Conservation (phyloP, 2,888 invertebrate species). For the Mesorhabditis belari region DNA sequence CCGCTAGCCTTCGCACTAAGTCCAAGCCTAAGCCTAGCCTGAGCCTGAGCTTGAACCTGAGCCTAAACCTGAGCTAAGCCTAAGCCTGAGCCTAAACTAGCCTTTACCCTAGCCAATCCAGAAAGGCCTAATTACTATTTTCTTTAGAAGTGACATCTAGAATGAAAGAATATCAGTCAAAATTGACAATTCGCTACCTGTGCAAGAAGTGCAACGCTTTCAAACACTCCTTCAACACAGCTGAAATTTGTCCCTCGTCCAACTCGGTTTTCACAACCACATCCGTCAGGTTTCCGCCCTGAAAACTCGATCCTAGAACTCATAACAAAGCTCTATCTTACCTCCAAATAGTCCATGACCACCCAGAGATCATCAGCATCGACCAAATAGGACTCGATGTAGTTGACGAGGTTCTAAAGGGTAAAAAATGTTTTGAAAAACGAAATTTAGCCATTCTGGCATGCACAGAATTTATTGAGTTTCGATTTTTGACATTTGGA, state of each 20-base stretch:
- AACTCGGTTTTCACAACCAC: conserved; percentile 67
- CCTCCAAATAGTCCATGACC: conserved; percentile 89
- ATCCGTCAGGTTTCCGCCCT: conserved; percentile 82
- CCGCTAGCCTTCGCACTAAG: too few relatives aligned
- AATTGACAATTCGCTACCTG: conserved; percentile 43
- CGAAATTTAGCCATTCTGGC: too few relatives aligned
- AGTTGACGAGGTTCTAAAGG: conserved; percentile 77
- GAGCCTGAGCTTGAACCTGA: too few relatives aligned
- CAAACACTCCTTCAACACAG: conserved; percentile 79
- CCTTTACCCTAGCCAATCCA: too few relatives aligned
- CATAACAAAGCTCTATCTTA: not conserved
- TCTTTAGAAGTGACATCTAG: not conserved
- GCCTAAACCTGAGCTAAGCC: too few relatives aligned
- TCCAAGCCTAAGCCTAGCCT: too few relatives aligned
- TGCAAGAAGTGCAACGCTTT: conserved; percentile 83
- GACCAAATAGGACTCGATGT: conserved; percentile 65
- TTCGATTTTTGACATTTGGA: too few relatives aligned
- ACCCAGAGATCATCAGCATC: conserved; percentile 80
- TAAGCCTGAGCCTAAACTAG: too few relatives aligned
- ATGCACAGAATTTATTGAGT: too few relatives aligned
- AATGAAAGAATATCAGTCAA: too few relatives aligned
- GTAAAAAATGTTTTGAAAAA: not conserved
- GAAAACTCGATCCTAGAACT: not conserved
- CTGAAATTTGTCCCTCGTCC: conserved; percentile 92
- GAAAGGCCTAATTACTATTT: too few relatives aligned